Percentiles rank a stretch among this genome's conserved stretches.
These are phyloP conservation scores for Stenchaetothrips biformis DNA, from an alignment of 2,888 invertebrate species.

Conservation along the genomic window DNA sequence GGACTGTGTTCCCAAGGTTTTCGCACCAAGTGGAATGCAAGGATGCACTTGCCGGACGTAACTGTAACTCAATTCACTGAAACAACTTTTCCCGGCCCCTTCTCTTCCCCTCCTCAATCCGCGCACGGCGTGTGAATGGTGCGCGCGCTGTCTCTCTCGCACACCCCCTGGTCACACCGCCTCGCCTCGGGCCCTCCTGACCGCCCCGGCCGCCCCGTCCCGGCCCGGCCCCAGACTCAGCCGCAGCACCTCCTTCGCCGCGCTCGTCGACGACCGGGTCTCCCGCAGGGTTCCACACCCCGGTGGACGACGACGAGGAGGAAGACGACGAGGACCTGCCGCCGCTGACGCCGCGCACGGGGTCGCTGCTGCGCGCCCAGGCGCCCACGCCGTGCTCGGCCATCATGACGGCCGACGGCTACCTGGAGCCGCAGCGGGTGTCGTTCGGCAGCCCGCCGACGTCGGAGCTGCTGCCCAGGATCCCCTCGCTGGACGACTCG, in stretches of 20 bases:
- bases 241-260: conserved; percentile 41
- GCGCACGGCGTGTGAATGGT: too few species aligned
- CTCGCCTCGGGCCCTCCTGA: too few species aligned
- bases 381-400: conserved; percentile 80
- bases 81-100: too few species aligned
- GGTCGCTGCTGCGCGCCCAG: conserved; percentile 55
- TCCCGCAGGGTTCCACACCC: conserved; percentile 73
- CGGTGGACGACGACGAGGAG: conserved; percentile 54
- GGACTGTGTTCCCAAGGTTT: too few species aligned
- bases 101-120: too few species aligned
- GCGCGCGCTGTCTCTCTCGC: too few species aligned
- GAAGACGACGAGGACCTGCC: conserved; percentile 47
- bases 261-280: conserved; percentile 55
- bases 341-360: conserved; percentile 52
- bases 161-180: too few species aligned
- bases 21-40: neutral
- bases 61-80: too few species aligned
- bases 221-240: neutral
- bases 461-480: conserved; percentile 54
- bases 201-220: too few species aligned
- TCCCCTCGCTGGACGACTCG: conserved; percentile 68
- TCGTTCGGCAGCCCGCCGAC: conserved; percentile 74
- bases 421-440: conserved; percentile 75
- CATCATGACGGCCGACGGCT: conserved; percentile 78
- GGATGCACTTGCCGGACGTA: neutral